Conservation (phyloP, 2,113 vertebrate species). For the Sardina pilchardus region DNA sequence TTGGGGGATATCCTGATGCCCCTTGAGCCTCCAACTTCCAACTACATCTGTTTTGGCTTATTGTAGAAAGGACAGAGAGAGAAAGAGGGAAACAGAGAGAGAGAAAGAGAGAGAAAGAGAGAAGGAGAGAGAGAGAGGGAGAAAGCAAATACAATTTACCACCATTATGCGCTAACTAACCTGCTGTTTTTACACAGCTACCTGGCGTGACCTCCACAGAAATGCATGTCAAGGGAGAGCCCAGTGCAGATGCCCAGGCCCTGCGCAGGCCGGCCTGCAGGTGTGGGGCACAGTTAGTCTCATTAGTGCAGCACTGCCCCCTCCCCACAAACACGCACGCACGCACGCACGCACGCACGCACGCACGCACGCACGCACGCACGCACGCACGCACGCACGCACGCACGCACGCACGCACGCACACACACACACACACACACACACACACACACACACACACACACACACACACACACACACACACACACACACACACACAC, state of each 20-base stretch:
- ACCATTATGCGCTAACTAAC: not conserved
- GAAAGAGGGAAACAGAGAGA: not conserved
- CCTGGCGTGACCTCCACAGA: not conserved
- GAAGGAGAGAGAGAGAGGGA: not conserved
- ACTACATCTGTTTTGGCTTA: slow-evolving; percentile 17
- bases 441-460: too few species aligned
- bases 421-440: too few species aligned
- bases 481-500: too few species aligned
- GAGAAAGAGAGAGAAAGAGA: not conserved
- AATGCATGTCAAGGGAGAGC: not conserved
- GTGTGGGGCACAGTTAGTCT: not conserved
- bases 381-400: too few species aligned
- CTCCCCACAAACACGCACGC: too few species aligned
- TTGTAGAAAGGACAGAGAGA: not conserved
- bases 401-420: too few species aligned
- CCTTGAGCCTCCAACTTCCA: not conserved
- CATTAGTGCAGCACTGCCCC: not conserved
- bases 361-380: too few species aligned
- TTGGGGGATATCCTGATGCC: not conserved
- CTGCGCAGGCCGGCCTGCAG: not conserved
- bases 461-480: too few species aligned
- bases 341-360: too few species aligned
- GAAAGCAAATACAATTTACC: not conserved
- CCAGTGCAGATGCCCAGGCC: not conserved
- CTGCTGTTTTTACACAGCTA: not conserved